Base-by-base conservation (phyloP, 2,113 vertebrate species). In the Labrus mixtus region DNA sequence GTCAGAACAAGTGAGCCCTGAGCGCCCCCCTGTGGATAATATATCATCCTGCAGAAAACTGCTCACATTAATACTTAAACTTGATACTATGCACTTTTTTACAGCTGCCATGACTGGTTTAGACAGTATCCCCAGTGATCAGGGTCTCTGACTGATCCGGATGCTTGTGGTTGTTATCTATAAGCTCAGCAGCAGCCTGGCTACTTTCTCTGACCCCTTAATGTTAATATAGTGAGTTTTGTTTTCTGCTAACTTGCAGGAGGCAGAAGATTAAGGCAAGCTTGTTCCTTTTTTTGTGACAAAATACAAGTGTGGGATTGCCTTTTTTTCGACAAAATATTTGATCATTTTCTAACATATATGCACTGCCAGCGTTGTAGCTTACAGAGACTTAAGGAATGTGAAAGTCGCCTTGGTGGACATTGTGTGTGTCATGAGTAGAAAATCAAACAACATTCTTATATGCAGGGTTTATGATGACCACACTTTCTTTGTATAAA, bases 1-100 rank as follows among this genome's bases (percentile, higher is more conserved):
- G 22, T 6, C 33, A 55, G 58, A 23, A 79, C 61, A 57, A 55
- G 8, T 75, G 77, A 80, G 81, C 69, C 70, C 46, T 33, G 94
- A 94, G 90, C 96, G 94, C 93, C 92, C 48, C 87, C 59, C 43
- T 78, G 91, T 90, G 93, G 92, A 65, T 20, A 48, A 83, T 37
- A 25, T 37, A 43, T 22, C 56, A 17, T 6, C 15, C 37, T 93
- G 64, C 83, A 89, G 36, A 68, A 25, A 54, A 60, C 57, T 45
- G 62, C 4, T 58, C 57, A 37, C 41, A 33, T 15, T 8, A 16
- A 17, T 66, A 22, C 57, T 33, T 43, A 23, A 63, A 46, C 10
- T 68, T 51, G 11, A 60, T 54, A n/a, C 72, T 74, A 4, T 71
- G 68, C 76, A 61, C 62, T 33, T 67, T 56, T 56, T 48, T 82